Conservation (phyloP, 2,888 invertebrate species). For the Tolmerus cingulatus region DNA sequence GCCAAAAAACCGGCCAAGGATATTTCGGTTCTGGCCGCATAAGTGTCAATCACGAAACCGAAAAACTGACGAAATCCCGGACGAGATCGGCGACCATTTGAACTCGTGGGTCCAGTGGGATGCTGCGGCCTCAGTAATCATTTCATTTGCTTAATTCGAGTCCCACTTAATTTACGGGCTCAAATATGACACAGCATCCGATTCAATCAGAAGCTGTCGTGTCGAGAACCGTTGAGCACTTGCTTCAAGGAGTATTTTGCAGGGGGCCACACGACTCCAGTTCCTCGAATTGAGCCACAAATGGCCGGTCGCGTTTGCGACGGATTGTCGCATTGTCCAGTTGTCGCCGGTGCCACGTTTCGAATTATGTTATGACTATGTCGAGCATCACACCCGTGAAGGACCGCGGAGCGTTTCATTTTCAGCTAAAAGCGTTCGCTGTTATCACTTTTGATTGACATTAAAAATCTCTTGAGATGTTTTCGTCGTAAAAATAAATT, state of each 20-base stretch:
- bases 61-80: not conserved
- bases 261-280: conserved; percentile 17
- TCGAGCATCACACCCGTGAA: not conserved
- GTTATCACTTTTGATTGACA: conserved; percentile 46
- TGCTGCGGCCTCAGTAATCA: conserved; percentile 24
- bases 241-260: conserved; percentile 13
- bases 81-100: not conserved
- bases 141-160: conserved; percentile 48
- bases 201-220: conserved; percentile 46
- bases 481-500: not conserved
- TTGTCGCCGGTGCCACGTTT: not conserved
- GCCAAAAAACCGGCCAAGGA: not conserved
- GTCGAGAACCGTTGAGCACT: conserved; percentile 27
- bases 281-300: not conserved
- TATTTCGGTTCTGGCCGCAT: not conserved
- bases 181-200: conserved; percentile 49
- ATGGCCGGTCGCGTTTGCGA: not conserved
- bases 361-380: not conserved
- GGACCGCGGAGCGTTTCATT: conserved; percentile 25
- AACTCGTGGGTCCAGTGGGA: not conserved
- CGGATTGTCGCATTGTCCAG: not conserved
- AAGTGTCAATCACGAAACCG: not conserved
- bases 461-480: conserved; percentile 45
- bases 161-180: conserved; percentile 48
- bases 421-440: conserved; percentile 26